Evolutionary conservation across 2,888 invertebrate genomes (phyloP).

Genomic region (Eumacrocentrus americanus): DNA sequence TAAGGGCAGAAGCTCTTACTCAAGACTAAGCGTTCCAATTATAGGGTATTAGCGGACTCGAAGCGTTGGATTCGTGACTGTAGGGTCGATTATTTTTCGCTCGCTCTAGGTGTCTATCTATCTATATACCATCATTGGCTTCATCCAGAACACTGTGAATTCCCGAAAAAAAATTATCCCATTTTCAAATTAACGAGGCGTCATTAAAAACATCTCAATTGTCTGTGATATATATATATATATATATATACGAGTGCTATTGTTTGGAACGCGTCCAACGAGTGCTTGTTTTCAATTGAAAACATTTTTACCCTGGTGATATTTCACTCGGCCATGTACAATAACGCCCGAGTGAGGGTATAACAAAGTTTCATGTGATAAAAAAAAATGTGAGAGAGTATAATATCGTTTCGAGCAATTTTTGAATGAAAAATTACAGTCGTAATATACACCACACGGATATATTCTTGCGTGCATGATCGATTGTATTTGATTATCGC

Average conservation of each 20-base stretch:
- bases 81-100: conserved; percentile 3
- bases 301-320: neutral
- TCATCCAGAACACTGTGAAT: neutral
- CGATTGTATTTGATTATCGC: conserved; percentile 16
- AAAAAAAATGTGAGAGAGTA: neutral
- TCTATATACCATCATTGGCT: neutral
- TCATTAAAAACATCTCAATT: conserved; percentile 3
- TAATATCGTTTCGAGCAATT: neutral
- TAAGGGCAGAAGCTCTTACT: conserved; percentile 7
- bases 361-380: neutral
- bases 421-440: neutral
- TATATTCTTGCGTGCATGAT: conserved; percentile 8
- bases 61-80: neutral
- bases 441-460: neutral
- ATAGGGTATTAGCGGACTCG: conserved; percentile 22
- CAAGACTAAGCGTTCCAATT: conserved; percentile 20
- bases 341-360: neutral
- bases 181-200: neutral
- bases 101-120: too few relatives aligned
- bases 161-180: neutral
- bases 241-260: too few relatives aligned
- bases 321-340: neutral
- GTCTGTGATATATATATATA: too few relatives aligned
- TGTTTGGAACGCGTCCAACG: neutral
- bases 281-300: neutral